Base-by-base conservation (phyloP, 2,113 vertebrate species). In the Blennius ocellaris region DNA sequence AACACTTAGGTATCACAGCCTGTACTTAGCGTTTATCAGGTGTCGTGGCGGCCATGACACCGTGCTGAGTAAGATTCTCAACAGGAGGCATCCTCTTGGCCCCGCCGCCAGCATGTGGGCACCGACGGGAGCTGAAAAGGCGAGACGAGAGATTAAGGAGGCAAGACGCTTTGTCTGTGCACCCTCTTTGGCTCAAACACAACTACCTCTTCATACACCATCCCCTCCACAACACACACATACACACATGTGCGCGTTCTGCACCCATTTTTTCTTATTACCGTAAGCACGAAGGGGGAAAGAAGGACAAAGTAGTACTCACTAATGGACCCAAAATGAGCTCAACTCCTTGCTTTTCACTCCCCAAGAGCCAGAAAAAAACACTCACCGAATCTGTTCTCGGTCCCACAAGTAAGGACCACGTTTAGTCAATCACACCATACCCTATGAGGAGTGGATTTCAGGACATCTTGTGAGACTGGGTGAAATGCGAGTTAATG, bases 1-100 rank as follows among this genome's bases (percentile, higher is more conserved):
- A 89, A 89, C 83, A 93, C 90, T 91, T 90, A 84, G 88, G 89
- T 59, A 92, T 76, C 91, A 92, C 91, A 92, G 91, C 87, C 92
- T 93, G 85, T 85, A 89, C 92, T 95, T 94, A 93, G 93, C 93
- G 94, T 93, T 95, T 93, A 93, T 89, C 81, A 91, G 94, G 93
- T 94, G 91, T 88, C 44, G 0, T 87, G 89, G 91, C 90, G 91
- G 90, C 92, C 92, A 81, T 51, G 91, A 94, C 94, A 94, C 94
- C 74, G 93, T 84, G 90, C 94, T 94, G 95, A 94, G 94, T 95
- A 93, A 94, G 95, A 93, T 89, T 93, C 95, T 92, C 94, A 56
- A 89, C 92, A 88, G 95, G 94, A 90, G 94, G 92, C 73, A 83
- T 92, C 92, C 92, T 90, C 93, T 95, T 73, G 76, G 94, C 91